These are phyloP conservation scores for Parapsyche elsis DNA, from an alignment of 1,140 invertebrate species.

Conservation along the genomic window DNA sequence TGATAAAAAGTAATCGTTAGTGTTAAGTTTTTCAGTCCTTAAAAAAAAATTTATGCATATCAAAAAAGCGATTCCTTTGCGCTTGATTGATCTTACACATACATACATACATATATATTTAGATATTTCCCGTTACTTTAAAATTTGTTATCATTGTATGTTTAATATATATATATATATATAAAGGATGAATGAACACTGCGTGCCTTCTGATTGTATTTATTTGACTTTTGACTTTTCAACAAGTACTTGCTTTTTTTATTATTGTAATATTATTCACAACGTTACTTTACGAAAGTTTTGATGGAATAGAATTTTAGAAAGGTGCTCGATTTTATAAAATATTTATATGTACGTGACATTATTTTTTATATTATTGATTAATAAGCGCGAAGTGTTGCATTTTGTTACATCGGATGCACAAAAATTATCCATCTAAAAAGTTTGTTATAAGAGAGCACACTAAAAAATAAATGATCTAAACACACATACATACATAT, in stretches of 20 bases:
- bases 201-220: conserved; percentile 56
- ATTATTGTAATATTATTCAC: background rate
- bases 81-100: conserved; percentile 47
- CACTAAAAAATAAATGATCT: background rate
- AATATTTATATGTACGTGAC: background rate
- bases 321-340: conserved; percentile 2
- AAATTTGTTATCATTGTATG: conserved; percentile 49
- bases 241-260: conserved; percentile 19
- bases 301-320: background rate
- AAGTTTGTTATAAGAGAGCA: conserved; percentile 21
- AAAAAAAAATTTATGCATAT: conserved; percentile 52
- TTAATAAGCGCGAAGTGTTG: background rate
- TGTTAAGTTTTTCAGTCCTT: conserved; percentile 54
- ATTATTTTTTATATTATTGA: background rate
- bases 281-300: background rate
- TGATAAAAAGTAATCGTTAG: conserved; percentile 47
- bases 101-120: background rate
- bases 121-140: conserved; percentile 48
- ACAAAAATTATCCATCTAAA: conserved; percentile 23
- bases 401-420: background rate
- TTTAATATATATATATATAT: conserved; percentile 23
- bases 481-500: too few species aligned
- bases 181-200: conserved; percentile 51
- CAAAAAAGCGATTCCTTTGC: conserved; percentile 55
- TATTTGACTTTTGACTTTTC: conserved; percentile 35